Evolutionary conservation across 1,140 invertebrate genomes (phyloP), one percentile per base, ranked within the genome.

Genomic region (Chionoecetes opilio): DNA sequence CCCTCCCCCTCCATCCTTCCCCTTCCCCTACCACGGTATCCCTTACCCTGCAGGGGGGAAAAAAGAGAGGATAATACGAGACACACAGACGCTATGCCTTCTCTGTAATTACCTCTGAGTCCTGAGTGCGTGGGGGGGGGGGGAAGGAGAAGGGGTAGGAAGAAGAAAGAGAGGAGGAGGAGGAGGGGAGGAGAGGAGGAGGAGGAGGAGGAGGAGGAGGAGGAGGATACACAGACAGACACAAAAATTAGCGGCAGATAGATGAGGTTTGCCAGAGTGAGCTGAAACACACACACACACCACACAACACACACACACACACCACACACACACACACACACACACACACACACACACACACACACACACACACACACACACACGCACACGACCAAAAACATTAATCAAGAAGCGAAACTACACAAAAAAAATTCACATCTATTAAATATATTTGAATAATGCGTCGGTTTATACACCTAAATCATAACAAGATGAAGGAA

Each of bases 131-230:
- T n/a, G 63, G n/a, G 63, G 63, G n/a, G 53, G 53, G 26, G 17
- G 53, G 14, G 41, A 14, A 46, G 41, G 41, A 46, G 41, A 14
- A 46, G 41, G 41, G 14, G 41, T 5, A 63, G 53, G 53, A 63
- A 26, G 53, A 63, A 21, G 53, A 63, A 21, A 21, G 26, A 26
- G 53, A 63, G 53, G 21, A 9, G 21, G 9, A 63, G 53, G 53
- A 63, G 53, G 53, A 63, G 53, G 35, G 85, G 85, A 86, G 31
- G 35, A 37, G 85, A 63, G 53, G 53, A 63, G 53, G 53, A 63
- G 53, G 17, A 3, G 53, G 53, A 63, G 53, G 53, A 63, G 53
- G 53, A 63, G 63, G 63, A 75, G 63, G 63, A 75, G 63, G 63
- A 75, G 63, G 63, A 75, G 63, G 63, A 75, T 11, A 75, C 21